phyloP scores from a whole-genome alignment of 2,888 invertebrate species.

The Pilophorus perplexus region DNA sequence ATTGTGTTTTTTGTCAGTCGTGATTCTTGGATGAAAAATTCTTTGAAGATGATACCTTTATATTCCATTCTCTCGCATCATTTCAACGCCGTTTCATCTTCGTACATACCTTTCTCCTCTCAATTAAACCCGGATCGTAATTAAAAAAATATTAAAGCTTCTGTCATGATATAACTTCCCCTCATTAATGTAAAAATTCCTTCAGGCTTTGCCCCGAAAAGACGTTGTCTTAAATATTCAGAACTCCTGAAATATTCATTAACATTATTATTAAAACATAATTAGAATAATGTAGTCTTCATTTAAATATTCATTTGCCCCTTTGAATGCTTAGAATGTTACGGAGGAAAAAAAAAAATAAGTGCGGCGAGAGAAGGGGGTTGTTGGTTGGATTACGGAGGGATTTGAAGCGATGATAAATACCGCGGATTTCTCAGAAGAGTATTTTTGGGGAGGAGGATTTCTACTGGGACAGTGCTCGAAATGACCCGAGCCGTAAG shows the following conservation, averaged over 20 bases:
- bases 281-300: conserved; percentile 29
- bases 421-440: too few species aligned
- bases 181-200: conserved; percentile 19
- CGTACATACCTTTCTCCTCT: conserved; percentile 9
- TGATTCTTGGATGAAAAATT: too few species aligned
- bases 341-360: too few species aligned
- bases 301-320: conserved; percentile 31
- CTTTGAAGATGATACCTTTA: too few species aligned
- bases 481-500: neutral
- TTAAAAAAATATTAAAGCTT: conserved; percentile 19
- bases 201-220: neutral
- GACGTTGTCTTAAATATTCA: conserved; percentile 18
- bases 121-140: conserved; percentile 31
- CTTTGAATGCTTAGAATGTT: conserved; percentile 4
- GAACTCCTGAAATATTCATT: conserved; percentile 32
- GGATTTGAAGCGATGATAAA: too few species aligned
- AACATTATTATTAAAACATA: conserved; percentile 32
- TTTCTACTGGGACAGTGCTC: too few species aligned
- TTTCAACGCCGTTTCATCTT: neutral
- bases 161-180: conserved; percentile 10
- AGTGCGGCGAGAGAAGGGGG: too few species aligned
- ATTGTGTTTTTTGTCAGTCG: too few species aligned
- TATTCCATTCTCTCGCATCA: too few species aligned
- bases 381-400: too few species aligned
- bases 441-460: too few species aligned